Evolutionary conservation across 64 coral and sea anemone genomes (phyloP), one percentile per base, ranked within the genome.

Genomic region (Actinia equina): DNA sequence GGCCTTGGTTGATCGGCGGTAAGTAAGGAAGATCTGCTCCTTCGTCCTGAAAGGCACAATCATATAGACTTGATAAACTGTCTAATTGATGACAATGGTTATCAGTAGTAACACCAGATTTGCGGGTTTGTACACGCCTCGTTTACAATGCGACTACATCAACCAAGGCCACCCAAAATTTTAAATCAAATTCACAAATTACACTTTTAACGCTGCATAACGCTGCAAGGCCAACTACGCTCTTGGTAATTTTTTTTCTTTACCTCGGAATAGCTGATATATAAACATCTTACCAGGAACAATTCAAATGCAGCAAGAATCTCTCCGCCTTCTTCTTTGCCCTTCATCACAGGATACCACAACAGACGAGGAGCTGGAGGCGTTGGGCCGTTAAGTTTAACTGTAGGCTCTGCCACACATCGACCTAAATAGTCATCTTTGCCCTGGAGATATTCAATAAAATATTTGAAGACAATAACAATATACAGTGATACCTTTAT

Each of bases 261-360:
- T 37, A 37, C 30, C 30, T 37, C 30, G 30, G 30, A 37, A 37
- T 37, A 37, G 30, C 30, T 37, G 30, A 37, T 16, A 5, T 63
- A 13, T 27, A 27, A 46, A 44, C 1, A 18, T 18, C 95, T 87
- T 58, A 98, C 95, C 95, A 98, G 49, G 60, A 92, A 98, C 43
- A 98, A 84, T 43, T 98, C 95, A 82, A 98, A 98, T n/a, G 95
- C 95, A 71, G 80, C 95, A 70, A 98, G 80, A 64, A 98, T 94
- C 43, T 98, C 95, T 17, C 95, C 95, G 5, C 83, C 95, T 86
- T 98, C 93, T 17, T 89, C 80, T 51, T 62, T 76, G 53, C 92
- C 95, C 42, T 92, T 89, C 37, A 52, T 79, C 16, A 98, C 49
- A 20, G 87, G 64, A 79, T 92, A 83, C 95, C 95, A 98, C 51